Evolutionary conservation across 2,797 vertebrate genomes (phyloP).

Genomic region (Spatula versicolor): DNA sequence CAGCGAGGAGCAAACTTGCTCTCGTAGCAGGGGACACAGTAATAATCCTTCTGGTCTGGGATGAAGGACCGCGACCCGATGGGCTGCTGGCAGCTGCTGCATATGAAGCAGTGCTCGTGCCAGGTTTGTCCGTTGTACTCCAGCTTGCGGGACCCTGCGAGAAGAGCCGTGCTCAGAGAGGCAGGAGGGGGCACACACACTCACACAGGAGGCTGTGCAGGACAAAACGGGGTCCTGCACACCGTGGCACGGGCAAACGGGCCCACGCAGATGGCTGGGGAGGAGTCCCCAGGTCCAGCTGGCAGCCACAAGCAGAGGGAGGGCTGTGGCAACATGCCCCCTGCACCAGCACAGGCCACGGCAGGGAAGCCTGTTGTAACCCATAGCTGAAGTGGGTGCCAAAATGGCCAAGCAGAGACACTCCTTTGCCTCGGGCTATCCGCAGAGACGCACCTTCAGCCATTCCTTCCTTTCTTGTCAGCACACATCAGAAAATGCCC

Average conservation of each 20-base stretch:
- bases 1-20: slow-evolving; percentile 98
- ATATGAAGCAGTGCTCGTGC: slow-evolving; percentile 97
- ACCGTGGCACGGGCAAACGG: not conserved
- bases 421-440: slow-evolving; percentile 32
- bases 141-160: slow-evolving; percentile 92
- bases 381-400: not conserved
- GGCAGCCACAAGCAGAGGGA: not conserved
- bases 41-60: slow-evolving; percentile 96
- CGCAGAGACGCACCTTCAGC: not conserved
- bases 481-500: slow-evolving; percentile 21
- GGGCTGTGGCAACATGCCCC: not conserved
- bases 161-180: not conserved
- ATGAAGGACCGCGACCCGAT: slow-evolving; percentile 97
- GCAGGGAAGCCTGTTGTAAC: not conserved
- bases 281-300: not conserved
- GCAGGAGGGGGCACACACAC: not conserved
- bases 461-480: not conserved
- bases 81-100: slow-evolving; percentile 95
- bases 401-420: slow-evolving; percentile 21
- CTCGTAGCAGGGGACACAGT: slow-evolving; percentile 97
- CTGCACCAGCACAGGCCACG: not conserved
- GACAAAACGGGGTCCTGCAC: not conserved
- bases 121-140: slow-evolving; percentile 96
- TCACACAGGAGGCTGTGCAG: not conserved
- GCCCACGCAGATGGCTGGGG: not conserved